Evolutionary conservation across 2,113 vertebrate genomes (phyloP), one percentile per base, ranked within the genome.

Genomic region (Zeus faber): DNA sequence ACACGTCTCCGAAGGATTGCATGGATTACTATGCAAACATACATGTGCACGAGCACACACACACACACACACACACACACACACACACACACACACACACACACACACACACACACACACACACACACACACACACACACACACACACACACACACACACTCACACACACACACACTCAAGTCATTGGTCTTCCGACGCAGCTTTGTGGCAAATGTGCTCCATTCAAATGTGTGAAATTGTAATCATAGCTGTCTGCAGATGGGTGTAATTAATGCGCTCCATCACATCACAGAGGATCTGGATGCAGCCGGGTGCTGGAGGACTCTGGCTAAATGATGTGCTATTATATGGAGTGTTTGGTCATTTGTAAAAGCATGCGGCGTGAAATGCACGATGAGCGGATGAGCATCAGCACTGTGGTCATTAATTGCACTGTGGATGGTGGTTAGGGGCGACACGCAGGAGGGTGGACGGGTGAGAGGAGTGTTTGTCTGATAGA

Each of bases 191-290:
- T 82, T 85, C 91, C 88, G 91, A 87, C 87, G 92, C 89, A 91
- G 91, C 88, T 75, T 81, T 72, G 43, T 31, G 13, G 77, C 72
- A 73, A 79, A 80, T 75, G 62, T 89, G 87, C 91, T 92, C 93
- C 92, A 93, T 92, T 92, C 89, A 91, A 92, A 94, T 83, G 92
- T 94, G 92, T 93, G 92, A 96, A 95, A 95, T 93, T 93, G 94
- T 94, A 95, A 96, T 96, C 91, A 94, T 91, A 91, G 93, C 83
- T 88, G 90, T 92, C 92, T 91, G 85, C 89, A 91, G 92, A 91
- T 86, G 91, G 89, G 79, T 91, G 89, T 95, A 94, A 96, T 95
- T 95, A 96, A 94, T 93, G 90, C 87, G 87, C 89, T 94, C 91
- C 91, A n/a, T n/a, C n/a, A n/a, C n/a, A n/a, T n/a, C n/a, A n/a